These are phyloP conservation scores for Phorcus lineatus DNA, from an alignment of 2,888 invertebrate species.

Conservation along the genomic window DNA sequence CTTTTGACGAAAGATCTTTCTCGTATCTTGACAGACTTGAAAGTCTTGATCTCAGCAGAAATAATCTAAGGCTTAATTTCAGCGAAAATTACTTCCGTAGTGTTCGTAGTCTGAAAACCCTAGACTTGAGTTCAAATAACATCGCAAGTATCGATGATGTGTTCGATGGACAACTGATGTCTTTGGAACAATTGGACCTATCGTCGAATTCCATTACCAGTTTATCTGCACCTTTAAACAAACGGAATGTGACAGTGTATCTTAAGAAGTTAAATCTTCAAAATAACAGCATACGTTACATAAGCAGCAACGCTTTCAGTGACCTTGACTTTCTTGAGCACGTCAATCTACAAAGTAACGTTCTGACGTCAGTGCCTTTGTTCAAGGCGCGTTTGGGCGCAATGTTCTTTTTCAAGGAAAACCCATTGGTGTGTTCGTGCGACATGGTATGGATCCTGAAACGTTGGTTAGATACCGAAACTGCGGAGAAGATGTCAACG, in stretches of 20 bases:
- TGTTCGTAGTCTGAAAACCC: not conserved
- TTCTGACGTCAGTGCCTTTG: not conserved
- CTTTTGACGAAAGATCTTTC: not conserved
- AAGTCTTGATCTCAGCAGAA: not conserved
- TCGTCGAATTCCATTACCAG: not conserved
- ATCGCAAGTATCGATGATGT: not conserved
- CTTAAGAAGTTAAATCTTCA: constrained; percentile 2
- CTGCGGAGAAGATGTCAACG: not conserved
- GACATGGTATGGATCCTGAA: not conserved
- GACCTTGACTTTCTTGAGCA: not conserved
- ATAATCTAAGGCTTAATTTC: not conserved
- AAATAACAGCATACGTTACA: not conserved
- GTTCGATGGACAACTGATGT: not conserved
- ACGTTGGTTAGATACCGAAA: not conserved
- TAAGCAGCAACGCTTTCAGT: not conserved
- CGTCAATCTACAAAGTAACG: not conserved
- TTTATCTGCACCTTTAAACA: not conserved
- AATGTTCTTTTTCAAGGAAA: not conserved
- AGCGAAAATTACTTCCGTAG: not conserved
- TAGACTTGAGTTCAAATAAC: not conserved
- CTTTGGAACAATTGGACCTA: not conserved
- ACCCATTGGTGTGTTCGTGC: constrained; percentile 6
- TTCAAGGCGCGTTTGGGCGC: constrained; percentile 8
- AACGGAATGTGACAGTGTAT: not conserved
- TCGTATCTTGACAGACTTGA: not conserved